These are phyloP conservation scores for Takifugu rubripes DNA, from an alignment of 2,797 vertebrate species.

Conservation along the genomic window DNA sequence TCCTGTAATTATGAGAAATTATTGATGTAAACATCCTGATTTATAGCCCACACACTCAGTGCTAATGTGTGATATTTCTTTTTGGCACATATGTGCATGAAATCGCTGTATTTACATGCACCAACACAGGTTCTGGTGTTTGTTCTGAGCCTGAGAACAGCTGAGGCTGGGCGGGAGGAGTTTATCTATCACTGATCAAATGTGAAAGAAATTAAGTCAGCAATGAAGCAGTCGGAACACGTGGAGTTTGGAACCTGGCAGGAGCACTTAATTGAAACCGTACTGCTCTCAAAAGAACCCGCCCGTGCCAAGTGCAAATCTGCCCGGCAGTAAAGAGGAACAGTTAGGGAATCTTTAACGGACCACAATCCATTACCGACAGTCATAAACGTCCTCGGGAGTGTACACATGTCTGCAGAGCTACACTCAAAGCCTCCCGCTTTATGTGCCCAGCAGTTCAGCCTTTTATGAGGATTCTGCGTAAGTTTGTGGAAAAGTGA, in stretches of 20 bases:
- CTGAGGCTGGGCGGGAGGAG: background rate
- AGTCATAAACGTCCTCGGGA: constrained; percentile 67
- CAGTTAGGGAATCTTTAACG: constrained; percentile 65
- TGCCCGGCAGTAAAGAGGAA: constrained; percentile 60
- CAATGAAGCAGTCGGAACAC: constrained; percentile 49
- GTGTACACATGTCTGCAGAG: constrained; percentile 61
- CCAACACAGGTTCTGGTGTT: constrained; percentile 33
- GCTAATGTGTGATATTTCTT: constrained; percentile 6
- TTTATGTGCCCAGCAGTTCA: constrained; percentile 53
- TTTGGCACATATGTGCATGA: constrained; percentile 15
- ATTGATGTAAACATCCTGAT: constrained; percentile 68
- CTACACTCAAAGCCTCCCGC: constrained; percentile 47
- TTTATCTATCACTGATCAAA: constrained; percentile 42
- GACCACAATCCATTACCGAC: constrained; percentile 64
- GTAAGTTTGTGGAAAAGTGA: constrained; percentile 48
- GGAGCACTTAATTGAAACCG: constrained; percentile 68
- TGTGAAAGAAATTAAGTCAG: constrained; percentile 44
- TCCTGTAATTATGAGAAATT: constrained; percentile 66
- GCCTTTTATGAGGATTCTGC: constrained; percentile 57
- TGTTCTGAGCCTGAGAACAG: constrained; percentile 10
- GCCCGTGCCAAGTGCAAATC: constrained; percentile 58
- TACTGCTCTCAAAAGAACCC: constrained; percentile 50
- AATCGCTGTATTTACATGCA: constrained; percentile 11
- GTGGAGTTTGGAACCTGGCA: constrained; percentile 37
- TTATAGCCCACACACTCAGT: constrained; percentile 43